A percentile compares a stretch with the other conserved stretches of the same genome.
Evolutionary conservation across 1,140 invertebrate genomes (phyloP).

Genomic region (Drosophila tsacasi): DNA sequence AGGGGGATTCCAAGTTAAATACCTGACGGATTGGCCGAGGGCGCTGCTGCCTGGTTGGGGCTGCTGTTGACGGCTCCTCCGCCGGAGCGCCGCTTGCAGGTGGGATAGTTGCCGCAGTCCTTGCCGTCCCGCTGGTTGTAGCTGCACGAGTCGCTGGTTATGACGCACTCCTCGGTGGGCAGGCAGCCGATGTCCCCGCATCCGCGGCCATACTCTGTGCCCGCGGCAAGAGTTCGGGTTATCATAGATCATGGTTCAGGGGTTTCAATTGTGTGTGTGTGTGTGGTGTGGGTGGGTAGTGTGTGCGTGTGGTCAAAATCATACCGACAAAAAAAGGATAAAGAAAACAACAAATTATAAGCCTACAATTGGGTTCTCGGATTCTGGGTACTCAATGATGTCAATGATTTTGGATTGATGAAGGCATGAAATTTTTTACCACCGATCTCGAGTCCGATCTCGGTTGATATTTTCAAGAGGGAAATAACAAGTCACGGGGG

Average conservation of each 20-base stretch:
- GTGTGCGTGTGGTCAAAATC: slow-evolving; percentile 20
- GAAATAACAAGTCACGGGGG: not conserved
- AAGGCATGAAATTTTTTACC: slow-evolving; percentile 43
- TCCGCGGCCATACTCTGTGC: slow-evolving; percentile 90
- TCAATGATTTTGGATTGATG: slow-evolving; percentile 55
- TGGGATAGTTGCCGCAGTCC: slow-evolving; percentile 89
- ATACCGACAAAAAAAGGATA: slow-evolving; percentile 29
- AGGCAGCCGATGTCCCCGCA: slow-evolving; percentile 91
- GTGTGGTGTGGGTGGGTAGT: not conserved
- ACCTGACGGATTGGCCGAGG: slow-evolving; percentile 84
- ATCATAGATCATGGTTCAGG: slow-evolving; percentile 2
- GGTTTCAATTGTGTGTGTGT: slow-evolving; percentile 12
- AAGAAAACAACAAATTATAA: slow-evolving; percentile 30
- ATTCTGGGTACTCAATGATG: slow-evolving; percentile 29
- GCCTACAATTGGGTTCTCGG: slow-evolving; percentile 17
- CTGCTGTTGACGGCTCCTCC: slow-evolving; percentile 36
- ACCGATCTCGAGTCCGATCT: slow-evolving; percentile 20
- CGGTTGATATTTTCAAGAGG: slow-evolving; percentile 8
- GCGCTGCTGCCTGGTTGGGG: slow-evolving; percentile 53
- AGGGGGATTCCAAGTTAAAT: slow-evolving; percentile 69
- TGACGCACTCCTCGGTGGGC: slow-evolving; percentile 89
- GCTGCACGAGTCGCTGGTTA: slow-evolving; percentile 89
- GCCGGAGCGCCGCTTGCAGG: slow-evolving; percentile 87
- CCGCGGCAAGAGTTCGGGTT: slow-evolving; percentile 12
- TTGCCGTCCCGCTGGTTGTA: slow-evolving; percentile 86